Conservation (phyloP, 2,888 invertebrate genomes). For the Drosophila sordidapex region DNA sequence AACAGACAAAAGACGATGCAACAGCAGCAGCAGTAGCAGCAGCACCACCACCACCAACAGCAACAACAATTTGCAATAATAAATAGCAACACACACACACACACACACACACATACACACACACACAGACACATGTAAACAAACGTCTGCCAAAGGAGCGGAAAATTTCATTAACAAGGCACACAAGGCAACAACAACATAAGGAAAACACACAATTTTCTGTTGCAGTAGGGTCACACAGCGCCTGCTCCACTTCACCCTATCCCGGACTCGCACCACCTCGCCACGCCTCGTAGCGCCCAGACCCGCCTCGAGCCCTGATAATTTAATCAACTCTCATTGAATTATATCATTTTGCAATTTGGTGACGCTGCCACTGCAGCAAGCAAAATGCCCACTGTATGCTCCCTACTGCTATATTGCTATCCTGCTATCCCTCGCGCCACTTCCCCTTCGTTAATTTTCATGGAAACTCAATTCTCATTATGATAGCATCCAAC, state of each 20-base stretch:
- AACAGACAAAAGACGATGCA: conserved; percentile 73
- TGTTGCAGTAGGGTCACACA: conserved; percentile 41
- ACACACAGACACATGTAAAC: conserved; percentile 52
- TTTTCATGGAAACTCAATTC: conserved; percentile 65
- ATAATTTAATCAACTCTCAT: conserved; percentile 82
- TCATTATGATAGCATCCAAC: conserved; percentile 72
- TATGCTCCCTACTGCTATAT: background rate
- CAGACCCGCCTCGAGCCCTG: conserved; percentile 49
- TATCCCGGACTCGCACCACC: conserved; percentile 5
- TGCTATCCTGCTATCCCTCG: background rate
- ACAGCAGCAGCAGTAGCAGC: conserved; percentile 43
- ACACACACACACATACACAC: conserved; percentile 19
- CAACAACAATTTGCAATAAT: conserved; percentile 76
- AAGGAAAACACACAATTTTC: conserved; percentile 37
- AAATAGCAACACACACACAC: conserved; percentile 58
- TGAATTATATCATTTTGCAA: conserved; percentile 81
- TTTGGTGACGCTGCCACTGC: conserved; percentile 60
- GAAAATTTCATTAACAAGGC: conserved; percentile 80
- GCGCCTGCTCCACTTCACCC: conserved; percentile 25
- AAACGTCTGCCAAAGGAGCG: conserved; percentile 75
- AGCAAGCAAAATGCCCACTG: conserved; percentile 13
- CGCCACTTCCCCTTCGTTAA: conserved; percentile 11
- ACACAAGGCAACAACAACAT: conserved; percentile 57
- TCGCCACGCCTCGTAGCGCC: background rate
- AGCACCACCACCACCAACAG: conserved; percentile 30